A percentile compares a stretch with the other conserved stretches of the same genome.
phyloP scores from a whole-genome alignment of 2,888 invertebrate genomes.

The Eupithecia pulchellata region DNA sequence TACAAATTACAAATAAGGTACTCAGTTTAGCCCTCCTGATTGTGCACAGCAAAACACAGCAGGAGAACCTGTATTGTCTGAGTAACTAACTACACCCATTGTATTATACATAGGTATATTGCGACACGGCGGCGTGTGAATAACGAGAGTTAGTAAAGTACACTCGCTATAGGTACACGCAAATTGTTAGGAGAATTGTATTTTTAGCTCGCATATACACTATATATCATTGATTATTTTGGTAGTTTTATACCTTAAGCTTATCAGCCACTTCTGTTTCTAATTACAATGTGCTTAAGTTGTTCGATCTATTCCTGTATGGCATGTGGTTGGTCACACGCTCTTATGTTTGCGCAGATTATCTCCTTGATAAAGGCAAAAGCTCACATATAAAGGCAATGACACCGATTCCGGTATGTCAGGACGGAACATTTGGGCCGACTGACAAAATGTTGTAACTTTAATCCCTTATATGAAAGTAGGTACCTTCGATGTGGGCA shows the following conservation, averaged over 20 bases:
- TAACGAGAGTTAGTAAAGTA: constrained; percentile 66
- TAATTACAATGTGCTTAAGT: neutral
- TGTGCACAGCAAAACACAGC: constrained; percentile 47
- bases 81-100: constrained; percentile 63
- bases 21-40: constrained; percentile 2
- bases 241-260: neutral
- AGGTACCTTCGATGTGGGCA: constrained; percentile 58
- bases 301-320: neutral
- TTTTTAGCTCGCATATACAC: neutral
- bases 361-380: constrained; percentile 9
- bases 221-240: neutral
- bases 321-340: neutral
- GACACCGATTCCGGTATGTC: constrained; percentile 23
- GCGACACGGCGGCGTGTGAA: constrained; percentile 65
- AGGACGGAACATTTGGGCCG: constrained; percentile 30
- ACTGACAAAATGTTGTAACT: constrained; percentile 54
- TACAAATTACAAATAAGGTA: neutral
- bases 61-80: constrained; percentile 67
- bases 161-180: constrained; percentile 39
- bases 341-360: neutral
- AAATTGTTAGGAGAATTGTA: constrained; percentile 12
- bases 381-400: constrained; percentile 21
- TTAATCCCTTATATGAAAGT: constrained; percentile 64
- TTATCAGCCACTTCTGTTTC: neutral
- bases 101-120: constrained; percentile 71